Evolutionary conservation across 2,797 vertebrate species (phyloP), one percentile per base, ranked within the genome.

Genomic region (Monodelphis domestica): DNA sequence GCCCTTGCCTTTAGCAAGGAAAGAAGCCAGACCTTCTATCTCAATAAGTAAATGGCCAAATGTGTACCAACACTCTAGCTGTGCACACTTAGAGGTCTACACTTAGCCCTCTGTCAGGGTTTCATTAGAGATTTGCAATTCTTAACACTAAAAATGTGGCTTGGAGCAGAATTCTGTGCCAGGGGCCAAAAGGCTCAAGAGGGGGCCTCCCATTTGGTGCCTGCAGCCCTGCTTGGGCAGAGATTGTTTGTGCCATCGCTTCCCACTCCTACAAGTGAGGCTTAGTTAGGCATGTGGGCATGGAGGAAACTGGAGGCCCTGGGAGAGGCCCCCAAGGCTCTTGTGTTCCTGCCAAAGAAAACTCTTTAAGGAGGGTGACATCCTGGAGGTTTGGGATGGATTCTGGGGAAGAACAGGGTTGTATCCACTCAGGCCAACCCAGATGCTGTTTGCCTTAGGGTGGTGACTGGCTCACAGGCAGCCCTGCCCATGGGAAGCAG

Each of bases 1-100:
- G 78, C 87, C 51, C 91, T 1, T 45, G 3, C n/a, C 12, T 52
- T 88, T 52, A 84, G 94, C 33, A 45, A 56, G 50, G 53, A 29
- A 63, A 0, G 0, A 87, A 70, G 53, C 5, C 33, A 33, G 70
- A 88, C 70, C 53, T 51, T 29, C 56, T 30, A 17, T 24, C 21
- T 50, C 70, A 84, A 84, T 26, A 84, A 45, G 70, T 50, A 84
- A 84, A 89, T 94, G 0, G 0, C 87, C 91, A 63, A 89, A 91
- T 91, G 59, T 94, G 91, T 12, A 59, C 3, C 12, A 93, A 96
- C 96, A 92, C 94, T 87, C 59, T 11, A 7, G 84, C 90, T 84
- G 45, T 0, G 50, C 70, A 26, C 30, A 11, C 70, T 84, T 50
- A 24, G 21, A 84, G 38, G 70, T 45, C 57, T 87, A 53, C 29